These are phyloP conservation scores for Coregonus sp. DNA, from an alignment of 2,797 vertebrate species.

Conservation along the genomic window DNA sequence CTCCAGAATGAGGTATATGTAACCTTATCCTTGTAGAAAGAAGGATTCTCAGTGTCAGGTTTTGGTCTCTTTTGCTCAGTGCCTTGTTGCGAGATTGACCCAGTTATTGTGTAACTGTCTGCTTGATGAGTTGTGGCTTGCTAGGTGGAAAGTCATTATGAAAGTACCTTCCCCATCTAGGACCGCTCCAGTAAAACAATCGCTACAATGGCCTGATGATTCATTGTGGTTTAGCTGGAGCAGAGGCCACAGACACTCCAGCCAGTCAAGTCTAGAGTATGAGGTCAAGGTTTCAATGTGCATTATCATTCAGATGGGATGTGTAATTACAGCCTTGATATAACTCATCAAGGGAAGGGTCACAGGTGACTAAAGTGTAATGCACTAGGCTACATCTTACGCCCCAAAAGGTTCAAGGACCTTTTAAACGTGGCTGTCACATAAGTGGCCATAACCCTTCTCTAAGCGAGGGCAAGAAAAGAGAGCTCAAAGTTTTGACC, in stretches of 20 bases:
- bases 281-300: slow-evolving; percentile 13
- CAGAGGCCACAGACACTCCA: slow-evolving; percentile 10
- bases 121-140: slow-evolving; percentile 30
- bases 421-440: neutral
- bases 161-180: slow-evolving; percentile 32
- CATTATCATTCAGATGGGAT: neutral
- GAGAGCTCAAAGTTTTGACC: neutral
- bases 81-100: neutral
- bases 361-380: neutral
- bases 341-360: slow-evolving; percentile 4
- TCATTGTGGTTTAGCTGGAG: slow-evolving; percentile 28
- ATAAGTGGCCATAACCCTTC: neutral
- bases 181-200: slow-evolving; percentile 17
- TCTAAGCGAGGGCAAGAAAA: neutral
- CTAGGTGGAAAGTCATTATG: slow-evolving; percentile 41
- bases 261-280: slow-evolving; percentile 27
- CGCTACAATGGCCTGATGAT: slow-evolving; percentile 31
- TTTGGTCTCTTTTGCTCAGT: neutral
- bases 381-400: neutral
- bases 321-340: neutral
- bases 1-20: neutral
- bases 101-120: slow-evolving; percentile 26
- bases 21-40: neutral
- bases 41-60: neutral
- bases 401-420: neutral